These are phyloP conservation scores for Oncorhynchus mykiss DNA, from an alignment of 2,113 vertebrate genomes.

Conservation along the genomic window DNA sequence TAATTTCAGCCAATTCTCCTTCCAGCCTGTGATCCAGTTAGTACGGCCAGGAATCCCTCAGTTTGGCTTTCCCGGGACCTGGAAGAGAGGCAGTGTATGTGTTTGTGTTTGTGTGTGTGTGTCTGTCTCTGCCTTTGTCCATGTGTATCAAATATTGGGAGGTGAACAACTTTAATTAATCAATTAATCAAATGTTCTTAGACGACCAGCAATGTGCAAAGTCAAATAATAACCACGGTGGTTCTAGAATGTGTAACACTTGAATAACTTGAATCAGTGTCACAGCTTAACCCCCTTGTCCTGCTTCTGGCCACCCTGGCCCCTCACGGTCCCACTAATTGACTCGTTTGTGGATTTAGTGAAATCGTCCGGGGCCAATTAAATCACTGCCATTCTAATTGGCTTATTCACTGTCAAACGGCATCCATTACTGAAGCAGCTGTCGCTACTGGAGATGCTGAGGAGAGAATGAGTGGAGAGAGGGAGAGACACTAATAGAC, in stretches of 20 bases:
- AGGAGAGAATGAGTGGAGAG: neutral
- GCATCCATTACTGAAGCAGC: slow-evolving; percentile 48
- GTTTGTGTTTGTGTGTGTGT: neutral
- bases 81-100: neutral
- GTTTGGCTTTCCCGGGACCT: neutral
- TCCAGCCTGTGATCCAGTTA: neutral
- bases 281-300: slow-evolving; percentile 22
- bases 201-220: too few relatives aligned
- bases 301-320: neutral
- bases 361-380: slow-evolving; percentile 46
- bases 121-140: neutral
- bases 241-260: too few relatives aligned
- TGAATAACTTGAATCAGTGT: slow-evolving; percentile 18
- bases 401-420: slow-evolving; percentile 55
- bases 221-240: too few relatives aligned
- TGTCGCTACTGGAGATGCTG: slow-evolving; percentile 20
- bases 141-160: neutral
- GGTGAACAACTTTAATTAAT: neutral
- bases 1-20: neutral
- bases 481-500: neutral
- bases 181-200: too few relatives aligned
- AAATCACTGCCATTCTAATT: slow-evolving; percentile 53
- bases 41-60: neutral
- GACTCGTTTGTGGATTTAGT: slow-evolving; percentile 48
- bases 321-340: slow-evolving; percentile 33